Evolutionary conservation across 2,888 invertebrate species (phyloP), one percentile per base, ranked within the genome.

Genomic region (Miltochrista miniata): DNA sequence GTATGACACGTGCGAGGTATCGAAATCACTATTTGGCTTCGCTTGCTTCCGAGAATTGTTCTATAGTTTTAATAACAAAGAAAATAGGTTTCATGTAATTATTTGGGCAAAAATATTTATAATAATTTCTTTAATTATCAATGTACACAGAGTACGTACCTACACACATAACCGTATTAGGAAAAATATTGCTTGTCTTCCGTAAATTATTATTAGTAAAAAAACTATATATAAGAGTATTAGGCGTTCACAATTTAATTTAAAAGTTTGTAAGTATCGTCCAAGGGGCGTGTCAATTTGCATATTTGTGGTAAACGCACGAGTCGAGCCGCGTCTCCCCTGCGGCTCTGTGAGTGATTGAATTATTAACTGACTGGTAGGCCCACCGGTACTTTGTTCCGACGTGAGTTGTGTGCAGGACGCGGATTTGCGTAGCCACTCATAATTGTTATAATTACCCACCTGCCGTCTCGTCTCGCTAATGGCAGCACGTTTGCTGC

Each of bases 331-430:
- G 65, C 56, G 36, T 51, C 60, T 72, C 68, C 71, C 56, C 46
- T 57, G 79, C 80, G 73, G 62, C 62, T 57, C 67, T 61, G 64
- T 70, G 83, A 83, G 76, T 87, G 84, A 88, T 88, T 87, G 85
- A 87, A 89, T 89, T 88, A 88, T 88, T 86, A 81, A 83, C 81
- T 76, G 82, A 75, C 73, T 75, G 81, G 74, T 73, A 68, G 76
- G 72, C 78, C 77, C 79, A 72, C 68, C 64, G 79, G 81, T 68
- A 72, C 76, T 77, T 51, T 48, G 68, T 51, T 62, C 72, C 67
- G 72, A 86, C 85, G 85, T 87, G 86, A 82, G 79, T 61, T 70
- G 83, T 64, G 69, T 85, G 71, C 81, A 61, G 70, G 57, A 65
- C 67, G 62, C 50, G 62, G 70, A 74, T 75, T 72, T 69, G 59